These are phyloP conservation scores for Calephelis virginiensis DNA, from an alignment of 1,140 invertebrate genomes.

Conservation along the genomic window DNA sequence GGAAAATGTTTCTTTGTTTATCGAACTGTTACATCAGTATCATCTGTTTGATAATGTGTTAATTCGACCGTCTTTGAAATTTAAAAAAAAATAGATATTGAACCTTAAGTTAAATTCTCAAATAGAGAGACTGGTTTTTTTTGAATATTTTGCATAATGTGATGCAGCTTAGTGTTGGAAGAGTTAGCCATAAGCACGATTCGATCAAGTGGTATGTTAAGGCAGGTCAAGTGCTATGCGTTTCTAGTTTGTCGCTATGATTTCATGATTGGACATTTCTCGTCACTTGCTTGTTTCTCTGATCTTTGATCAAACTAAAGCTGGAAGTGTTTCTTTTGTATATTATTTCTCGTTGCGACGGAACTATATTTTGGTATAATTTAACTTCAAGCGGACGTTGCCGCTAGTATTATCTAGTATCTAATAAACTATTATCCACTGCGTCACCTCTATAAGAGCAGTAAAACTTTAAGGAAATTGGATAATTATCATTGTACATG, in stretches of 20 bases:
- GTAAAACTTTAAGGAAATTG: no score
- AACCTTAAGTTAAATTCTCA: no score
- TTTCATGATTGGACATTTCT: constrained; percentile 68
- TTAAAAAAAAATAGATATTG: no score
- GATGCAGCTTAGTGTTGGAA: background rate
- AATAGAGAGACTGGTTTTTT: no score
- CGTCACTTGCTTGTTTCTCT: constrained; percentile 62
- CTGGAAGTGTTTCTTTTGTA: no score
- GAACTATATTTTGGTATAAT: no score
- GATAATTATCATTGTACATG: no score
- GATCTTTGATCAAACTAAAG: constrained; percentile 12
- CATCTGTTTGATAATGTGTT: constrained; percentile 2
- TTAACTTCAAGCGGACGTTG: no score
- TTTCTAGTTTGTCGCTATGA: constrained; percentile 54
- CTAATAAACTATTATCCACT: no score
- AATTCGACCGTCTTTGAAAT: background rate
- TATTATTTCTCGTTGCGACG: no score
- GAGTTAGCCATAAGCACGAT: background rate
- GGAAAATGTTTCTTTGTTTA: constrained; percentile 18
- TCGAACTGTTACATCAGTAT: constrained; percentile 5
- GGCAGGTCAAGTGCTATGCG: constrained; percentile 55
- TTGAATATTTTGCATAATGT: background rate
- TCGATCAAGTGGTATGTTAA: constrained; percentile 31
- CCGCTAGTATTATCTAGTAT: no score
- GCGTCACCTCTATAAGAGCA: no score